Evolutionary conservation across 1,140 invertebrate genomes (phyloP), one percentile per base, ranked within the genome.

Genomic region (Zelostemma sp.): DNA sequence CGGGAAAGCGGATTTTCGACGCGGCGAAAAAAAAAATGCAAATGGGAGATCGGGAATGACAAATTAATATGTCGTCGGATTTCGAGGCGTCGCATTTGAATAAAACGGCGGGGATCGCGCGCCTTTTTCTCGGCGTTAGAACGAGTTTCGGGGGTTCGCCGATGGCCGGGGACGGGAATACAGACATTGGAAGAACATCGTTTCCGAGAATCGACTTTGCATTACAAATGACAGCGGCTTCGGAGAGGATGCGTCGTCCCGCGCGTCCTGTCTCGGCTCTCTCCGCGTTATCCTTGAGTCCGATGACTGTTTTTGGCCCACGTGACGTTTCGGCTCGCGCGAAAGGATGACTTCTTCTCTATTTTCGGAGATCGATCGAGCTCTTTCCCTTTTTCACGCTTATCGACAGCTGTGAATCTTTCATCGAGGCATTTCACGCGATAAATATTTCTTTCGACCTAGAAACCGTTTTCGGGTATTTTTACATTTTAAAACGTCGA

Each of bases 181-280:
- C 68, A 72, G 71, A 73, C 71, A 68, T 69, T 77, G 55, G 61
- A 66, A 66, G 50, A 70, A 67, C 64, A 73, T 73, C 61, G 67
- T 60, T 73, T 73, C 72, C 61, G 49, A 69, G 72, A 76, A 75
- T 43, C 61, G 70, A 76, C 72, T 78, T 76, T 78, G 74, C 76
- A 78, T 78, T 66, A 70, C 68, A 76, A 78, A 74, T 74, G 70
- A 66, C 66, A 65, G 62, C 57, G 58, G 58, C 69, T 57, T 57
- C 57, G 33, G 40, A 54, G 68, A 70, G 62, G 68, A 70, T 61
- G 68, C 61, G 59, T 61, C 64, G 33, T 45, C 46, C 43, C 9
- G 15, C 40, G n/a, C 40, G 25, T 28, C 17, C 12, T 46, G 1
- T 43, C 8, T 33, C 14, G 21, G 19, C 16, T 14, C 28, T 15